These are phyloP conservation scores for Zaprionus africanus DNA, from an alignment of 1,140 invertebrate species.

Conservation along the genomic window DNA sequence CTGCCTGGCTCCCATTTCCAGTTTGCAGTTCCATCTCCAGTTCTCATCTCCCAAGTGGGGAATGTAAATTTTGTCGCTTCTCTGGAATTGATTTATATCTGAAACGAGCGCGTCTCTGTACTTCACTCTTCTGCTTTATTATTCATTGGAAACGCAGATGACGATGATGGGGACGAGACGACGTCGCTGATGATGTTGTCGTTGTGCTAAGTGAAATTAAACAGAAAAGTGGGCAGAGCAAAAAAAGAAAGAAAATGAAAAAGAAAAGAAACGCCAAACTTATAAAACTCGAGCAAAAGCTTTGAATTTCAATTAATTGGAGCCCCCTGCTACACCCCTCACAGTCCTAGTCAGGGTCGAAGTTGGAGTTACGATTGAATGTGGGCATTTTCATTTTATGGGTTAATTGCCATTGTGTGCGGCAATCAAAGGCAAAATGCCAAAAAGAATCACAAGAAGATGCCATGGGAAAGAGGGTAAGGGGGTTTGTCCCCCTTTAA, in stretches of 20 bases:
- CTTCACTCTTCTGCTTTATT: slow-evolving; percentile 74
- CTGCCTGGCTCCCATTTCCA: background rate
- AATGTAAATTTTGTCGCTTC: slow-evolving; percentile 82
- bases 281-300: slow-evolving; percentile 71
- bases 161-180: slow-evolving; percentile 30
- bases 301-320: slow-evolving; percentile 82
- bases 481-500: no score
- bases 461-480: no score
- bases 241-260: background rate
- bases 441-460: slow-evolving; percentile 39
- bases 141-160: slow-evolving; percentile 75
- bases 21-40: slow-evolving; percentile 6
- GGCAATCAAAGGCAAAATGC: slow-evolving; percentile 68
- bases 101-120: slow-evolving; percentile 33
- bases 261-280: slow-evolving; percentile 16
- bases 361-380: slow-evolving; percentile 47
- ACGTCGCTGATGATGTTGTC: slow-evolving; percentile 7
- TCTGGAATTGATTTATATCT: slow-evolving; percentile 80
- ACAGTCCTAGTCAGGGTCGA: background rate
- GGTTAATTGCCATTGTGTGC: slow-evolving; percentile 79
- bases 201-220: slow-evolving; percentile 62
- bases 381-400: slow-evolving; percentile 80
- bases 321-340: slow-evolving; percentile 3
- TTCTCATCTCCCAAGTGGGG: slow-evolving; percentile 10
- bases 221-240: slow-evolving; percentile 53